These are phyloP conservation scores for Microdon myrmicae DNA, from an alignment of 2,888 invertebrate species.

Conservation along the genomic window DNA sequence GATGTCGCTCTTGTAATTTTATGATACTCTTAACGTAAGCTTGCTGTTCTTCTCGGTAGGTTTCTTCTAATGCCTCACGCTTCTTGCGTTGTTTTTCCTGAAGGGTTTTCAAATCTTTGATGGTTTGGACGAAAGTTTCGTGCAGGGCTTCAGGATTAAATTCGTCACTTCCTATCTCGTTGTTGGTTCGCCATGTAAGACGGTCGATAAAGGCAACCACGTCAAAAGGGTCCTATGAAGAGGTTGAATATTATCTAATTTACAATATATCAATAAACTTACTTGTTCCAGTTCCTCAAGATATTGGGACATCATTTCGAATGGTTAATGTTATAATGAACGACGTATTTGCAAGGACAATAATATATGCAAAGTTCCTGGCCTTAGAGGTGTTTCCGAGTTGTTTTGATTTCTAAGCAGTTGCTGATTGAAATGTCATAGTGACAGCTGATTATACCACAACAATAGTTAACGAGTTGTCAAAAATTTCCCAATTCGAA, in stretches of 20 bases:
- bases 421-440: too few species aligned
- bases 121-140: slow-evolving; percentile 92
- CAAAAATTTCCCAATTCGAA: too few species aligned
- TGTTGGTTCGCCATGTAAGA: slow-evolving; percentile 92
- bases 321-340: too few species aligned
- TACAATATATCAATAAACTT: too few species aligned
- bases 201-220: slow-evolving; percentile 97
- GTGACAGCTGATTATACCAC: too few species aligned
- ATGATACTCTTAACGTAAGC: slow-evolving; percentile 82
- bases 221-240: slow-evolving; percentile 90
- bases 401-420: too few species aligned
- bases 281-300: slow-evolving; percentile 89
- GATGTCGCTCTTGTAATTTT: slow-evolving; percentile 86
- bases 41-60: slow-evolving; percentile 87
- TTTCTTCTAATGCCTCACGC: slow-evolving; percentile 83
- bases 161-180: slow-evolving; percentile 75
- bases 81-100: slow-evolving; percentile 88
- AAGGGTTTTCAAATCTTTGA: slow-evolving; percentile 80
- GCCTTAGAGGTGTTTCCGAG: too few species aligned
- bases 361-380: too few species aligned
- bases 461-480: too few species aligned
- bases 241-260: not conserved
- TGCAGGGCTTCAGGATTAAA: slow-evolving; percentile 90
- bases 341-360: too few species aligned
- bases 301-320: slow-evolving; percentile 87